Base-by-base conservation (phyloP, 2,888 invertebrate species). In the Drosophila barbarae region DNA sequence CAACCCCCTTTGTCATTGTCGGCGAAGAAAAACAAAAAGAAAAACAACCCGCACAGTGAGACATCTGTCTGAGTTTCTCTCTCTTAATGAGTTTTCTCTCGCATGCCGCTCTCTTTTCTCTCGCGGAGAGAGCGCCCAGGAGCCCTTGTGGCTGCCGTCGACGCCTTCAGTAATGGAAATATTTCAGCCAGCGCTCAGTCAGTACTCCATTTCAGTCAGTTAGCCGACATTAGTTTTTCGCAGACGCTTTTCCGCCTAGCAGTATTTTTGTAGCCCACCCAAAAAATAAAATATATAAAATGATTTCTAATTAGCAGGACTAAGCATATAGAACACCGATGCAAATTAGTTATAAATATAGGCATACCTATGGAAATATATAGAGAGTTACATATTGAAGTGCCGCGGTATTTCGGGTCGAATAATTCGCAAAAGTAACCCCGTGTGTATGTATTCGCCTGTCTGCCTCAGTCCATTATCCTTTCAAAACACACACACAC, bases 211-310 rank as follows among this genome's bases (percentile, higher is more conserved):
- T 74, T 50, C 55, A 73, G 71, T 77, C 82, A 75, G 80, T 80
- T 80, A 71, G 64, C 63, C 78, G 78, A 80, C 84, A 81, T 81
- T 81, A 84, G 84, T 81, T 82, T 84, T 81, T 75, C 80, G 78
- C 84, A 80, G 81, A 83, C 84, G 76, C 80, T 77, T 77, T 83
- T 83, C 80, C 78, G 78, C 72, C 73, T 83, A 73, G 74, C 55
- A 75, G 68, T 66, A 82, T 79, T 82, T 79, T 69, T 21, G 15
- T 47, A 47, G 46, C 46, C 46, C 46, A 61, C 36, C 53, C 46
- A 30, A 46, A 36, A 46, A 23, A 39, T n/a, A 30, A 32, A 10
- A 38, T 15, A 23, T 5, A 56, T 21, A 47, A 32, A 12, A 44
- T 59, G 36, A 35, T 42, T 30, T 42, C 44, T 56, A 46, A 59